Percentiles rank a stretch among this genome's conserved stretches.
Evolutionary conservation across 1,140 invertebrate genomes (phyloP).

Genomic region (Notospermus geniculatus): DNA sequence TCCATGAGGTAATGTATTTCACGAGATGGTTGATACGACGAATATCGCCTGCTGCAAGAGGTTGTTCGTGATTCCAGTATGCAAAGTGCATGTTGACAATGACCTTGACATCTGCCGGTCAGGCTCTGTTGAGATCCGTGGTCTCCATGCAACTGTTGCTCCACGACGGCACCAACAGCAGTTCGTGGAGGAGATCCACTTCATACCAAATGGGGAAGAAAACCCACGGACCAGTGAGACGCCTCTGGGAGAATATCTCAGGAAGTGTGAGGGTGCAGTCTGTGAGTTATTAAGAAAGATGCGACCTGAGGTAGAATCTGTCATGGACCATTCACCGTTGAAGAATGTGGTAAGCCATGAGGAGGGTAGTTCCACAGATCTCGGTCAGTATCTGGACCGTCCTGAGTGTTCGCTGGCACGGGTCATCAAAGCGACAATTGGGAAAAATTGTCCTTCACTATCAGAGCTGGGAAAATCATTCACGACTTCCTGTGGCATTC

Average conservation of each 20-base stretch:
- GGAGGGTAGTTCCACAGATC: too few relatives aligned
- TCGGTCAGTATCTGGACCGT: not conserved
- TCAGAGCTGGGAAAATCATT: not conserved
- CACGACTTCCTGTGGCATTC: not conserved
- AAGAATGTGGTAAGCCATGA: not conserved
- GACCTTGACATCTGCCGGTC: slow-evolving; percentile 75
- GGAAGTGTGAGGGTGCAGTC: not conserved
- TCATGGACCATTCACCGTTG: not conserved
- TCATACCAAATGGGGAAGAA: slow-evolving; percentile 71
- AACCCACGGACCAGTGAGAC: slow-evolving; percentile 35
- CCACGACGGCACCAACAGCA: slow-evolving; percentile 75
- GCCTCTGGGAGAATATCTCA: slow-evolving; percentile 29
- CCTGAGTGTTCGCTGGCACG: not conserved
- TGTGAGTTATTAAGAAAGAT: not conserved
- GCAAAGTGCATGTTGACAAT: slow-evolving; percentile 69
- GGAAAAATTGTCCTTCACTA: not conserved
- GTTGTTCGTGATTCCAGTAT: slow-evolving; percentile 26
- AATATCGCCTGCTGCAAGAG: too few relatives aligned
- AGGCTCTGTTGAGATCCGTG: slow-evolving; percentile 85
- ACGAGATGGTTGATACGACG: too few relatives aligned
- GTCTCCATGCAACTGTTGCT: slow-evolving; percentile 85
- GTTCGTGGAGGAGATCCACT: slow-evolving; percentile 77
- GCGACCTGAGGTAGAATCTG: too few relatives aligned
- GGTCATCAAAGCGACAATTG: not conserved
- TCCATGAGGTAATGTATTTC: too few relatives aligned